Evolutionary conservation across 1,140 invertebrate genomes (phyloP), one percentile per base, ranked within the genome.

Genomic region (Lepidurus packardi): DNA sequence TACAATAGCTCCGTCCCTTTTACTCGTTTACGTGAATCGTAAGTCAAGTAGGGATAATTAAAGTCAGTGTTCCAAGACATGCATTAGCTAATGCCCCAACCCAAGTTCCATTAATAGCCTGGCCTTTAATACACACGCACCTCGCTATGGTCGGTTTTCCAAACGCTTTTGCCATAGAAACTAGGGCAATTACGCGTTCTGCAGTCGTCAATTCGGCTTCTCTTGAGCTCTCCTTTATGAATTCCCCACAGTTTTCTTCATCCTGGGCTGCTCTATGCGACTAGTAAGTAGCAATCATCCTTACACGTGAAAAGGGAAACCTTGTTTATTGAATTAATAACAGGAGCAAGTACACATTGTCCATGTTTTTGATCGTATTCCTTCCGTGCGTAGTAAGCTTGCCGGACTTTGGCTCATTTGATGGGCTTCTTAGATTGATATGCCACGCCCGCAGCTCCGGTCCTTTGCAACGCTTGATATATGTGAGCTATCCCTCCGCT

Each of bases 241-340:
- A 65, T 21, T 65, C 21, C 53, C 53, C 4, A 2, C 21, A 7
- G 53, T 5, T 7, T 65, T 13, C 53, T 65, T 34, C 34, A 34
- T 34, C 34, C 34, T 34, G 2, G 25, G 34, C 34, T 4, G 34
- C 34, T 34, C 34, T 4, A 4, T 34, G 34, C 34, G 3, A 2
- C 34, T 34, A 2, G 13, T 13, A 65, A 65, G 8, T 16, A 65
- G 16, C 21, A 11, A 65, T 65, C 53, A 65, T 65, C 53, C 53
- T 7, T 65, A 21, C 53, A 21, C 53, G 5, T 65, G 53, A 16
- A 65, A 13, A 16, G 53, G 53, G 21, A 65, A 65, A 65, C 53
- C 53, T 65, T 65, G 53, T 16, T 65, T 65, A 65, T 65, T 65
- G 53, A 65, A 65, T 65, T 16, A 65, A 65, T 65, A 65, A 65